Conservation (phyloP, 2,797 vertebrate species). For the Rhodeus uyekii region DNA sequence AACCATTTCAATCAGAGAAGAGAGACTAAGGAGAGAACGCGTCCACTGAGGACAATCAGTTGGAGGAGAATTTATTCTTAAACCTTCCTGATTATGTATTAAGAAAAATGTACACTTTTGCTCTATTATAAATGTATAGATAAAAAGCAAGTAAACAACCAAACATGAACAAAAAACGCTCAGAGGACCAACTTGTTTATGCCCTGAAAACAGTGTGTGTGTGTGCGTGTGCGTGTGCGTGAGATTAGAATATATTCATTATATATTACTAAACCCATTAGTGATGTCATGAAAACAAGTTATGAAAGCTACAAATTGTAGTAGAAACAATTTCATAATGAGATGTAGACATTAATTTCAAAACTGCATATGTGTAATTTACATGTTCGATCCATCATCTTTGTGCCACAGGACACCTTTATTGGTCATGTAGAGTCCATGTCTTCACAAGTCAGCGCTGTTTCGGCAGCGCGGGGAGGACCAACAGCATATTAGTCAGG, state of each 20-base stretch:
- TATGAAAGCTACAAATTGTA: neutral
- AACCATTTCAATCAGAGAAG: slow-evolving; percentile 38
- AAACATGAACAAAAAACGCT: neutral
- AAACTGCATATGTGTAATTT: neutral
- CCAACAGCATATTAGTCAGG: neutral
- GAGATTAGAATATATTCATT: neutral
- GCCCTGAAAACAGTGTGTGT: no score
- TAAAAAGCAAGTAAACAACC: neutral
- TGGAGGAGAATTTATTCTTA: neutral
- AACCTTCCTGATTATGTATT: neutral
- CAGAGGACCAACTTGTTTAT: neutral
- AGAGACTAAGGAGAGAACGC: slow-evolving; percentile 5
- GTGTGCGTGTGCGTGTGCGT: no score
- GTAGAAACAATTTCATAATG: neutral
- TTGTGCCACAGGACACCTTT: neutral
- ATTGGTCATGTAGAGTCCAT: neutral
- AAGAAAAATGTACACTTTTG: neutral
- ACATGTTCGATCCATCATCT: neutral
- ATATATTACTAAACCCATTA: neutral
- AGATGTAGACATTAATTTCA: no score
- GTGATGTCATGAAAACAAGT: neutral
- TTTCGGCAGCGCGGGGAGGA: neutral
- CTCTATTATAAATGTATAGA: neutral
- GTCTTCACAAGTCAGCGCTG: neutral
- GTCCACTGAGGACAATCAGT: neutral